Conservation (phyloP, 2,113 vertebrate genomes). For the Pimephales promelas region DNA sequence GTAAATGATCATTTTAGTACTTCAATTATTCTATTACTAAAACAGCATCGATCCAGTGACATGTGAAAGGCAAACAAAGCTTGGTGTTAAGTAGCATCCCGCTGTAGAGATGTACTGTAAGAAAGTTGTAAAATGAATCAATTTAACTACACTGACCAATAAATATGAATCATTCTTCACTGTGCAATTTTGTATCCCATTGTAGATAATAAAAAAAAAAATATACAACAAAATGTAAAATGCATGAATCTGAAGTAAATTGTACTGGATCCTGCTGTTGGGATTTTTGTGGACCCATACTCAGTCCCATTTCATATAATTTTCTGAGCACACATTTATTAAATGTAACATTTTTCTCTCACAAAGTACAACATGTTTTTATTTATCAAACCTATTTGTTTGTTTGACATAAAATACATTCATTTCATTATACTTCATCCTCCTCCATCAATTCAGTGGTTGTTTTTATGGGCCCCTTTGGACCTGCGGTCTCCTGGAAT, state of each 20-base stretch:
- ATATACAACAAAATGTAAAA: background rate
- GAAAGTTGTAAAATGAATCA: background rate
- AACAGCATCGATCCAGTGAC: conserved; percentile 36
- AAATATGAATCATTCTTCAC: background rate
- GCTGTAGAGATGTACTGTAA: background rate
- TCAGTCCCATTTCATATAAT: background rate
- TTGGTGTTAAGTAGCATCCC: background rate
- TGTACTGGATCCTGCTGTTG: background rate
- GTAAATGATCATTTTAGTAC: conserved; percentile 28
- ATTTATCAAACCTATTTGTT: background rate
- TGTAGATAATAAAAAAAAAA: background rate
- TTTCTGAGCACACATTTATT: background rate
- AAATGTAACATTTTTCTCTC: background rate
- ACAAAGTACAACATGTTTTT: background rate
- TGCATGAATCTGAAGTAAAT: background rate
- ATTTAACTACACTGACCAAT: conserved; percentile 6
- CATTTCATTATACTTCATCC: background rate
- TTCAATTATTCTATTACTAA: conserved; percentile 32
- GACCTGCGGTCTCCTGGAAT: background rate
- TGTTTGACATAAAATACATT: background rate
- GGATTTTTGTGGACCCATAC: background rate
- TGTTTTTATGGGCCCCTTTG: background rate
- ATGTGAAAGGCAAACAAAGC: conserved; percentile 14
- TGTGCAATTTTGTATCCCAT: background rate
- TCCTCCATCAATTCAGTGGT: background rate